Base-by-base conservation (phyloP, 2,797 vertebrate genomes). In the Lutjanus campechanus region DNA sequence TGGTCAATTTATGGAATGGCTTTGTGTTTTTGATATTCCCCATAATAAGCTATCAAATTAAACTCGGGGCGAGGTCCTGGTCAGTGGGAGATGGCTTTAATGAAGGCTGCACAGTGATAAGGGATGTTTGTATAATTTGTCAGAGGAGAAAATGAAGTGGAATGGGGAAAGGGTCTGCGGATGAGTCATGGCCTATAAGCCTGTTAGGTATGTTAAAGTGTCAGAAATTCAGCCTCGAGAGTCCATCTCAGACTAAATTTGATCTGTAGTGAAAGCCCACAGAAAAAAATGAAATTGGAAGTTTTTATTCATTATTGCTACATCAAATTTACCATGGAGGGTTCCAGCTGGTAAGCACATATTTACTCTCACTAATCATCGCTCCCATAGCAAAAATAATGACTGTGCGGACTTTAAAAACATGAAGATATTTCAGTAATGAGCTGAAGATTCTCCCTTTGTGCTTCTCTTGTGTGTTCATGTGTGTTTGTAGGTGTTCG, bases 21-120 rank as follows among this genome's bases (percentile, higher is more conserved):
- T 86, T 83, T 88, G 82, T 89, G 79, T 90, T 91, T 89, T 85
- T 88, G 74, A 85, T 88, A 90, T 89, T 77, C 59, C 79, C 88
- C 76, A 82, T 88, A 89, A 93, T 91, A 90, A 85, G 74, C 77
- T 80, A 92, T 90, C 76, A 92, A 91, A 91, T 92, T 86, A 90
- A 92, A 87, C 73, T 70, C 46, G 11, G 70, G 76, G 77, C 54
- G 58, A 75, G 68, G 76, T 70, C 76, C 51, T 54, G 70, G 85
- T 89, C 77, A 76, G 77, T 50, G 63, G 66, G 87, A 83, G 86
- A 79, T 65, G 83, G 73, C 79, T 88, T 67, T 90, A 89, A 93
- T 91, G 81, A 93, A 87, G 77, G 85, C 74, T 49, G 81, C 20
- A 6, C 62, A 20, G 75, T 70, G 84, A 84, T 91, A 80, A 85